These are phyloP conservation scores for Lucilia cuprina DNA, from an alignment of 1,140 invertebrate genomes.

Conservation along the genomic window DNA sequence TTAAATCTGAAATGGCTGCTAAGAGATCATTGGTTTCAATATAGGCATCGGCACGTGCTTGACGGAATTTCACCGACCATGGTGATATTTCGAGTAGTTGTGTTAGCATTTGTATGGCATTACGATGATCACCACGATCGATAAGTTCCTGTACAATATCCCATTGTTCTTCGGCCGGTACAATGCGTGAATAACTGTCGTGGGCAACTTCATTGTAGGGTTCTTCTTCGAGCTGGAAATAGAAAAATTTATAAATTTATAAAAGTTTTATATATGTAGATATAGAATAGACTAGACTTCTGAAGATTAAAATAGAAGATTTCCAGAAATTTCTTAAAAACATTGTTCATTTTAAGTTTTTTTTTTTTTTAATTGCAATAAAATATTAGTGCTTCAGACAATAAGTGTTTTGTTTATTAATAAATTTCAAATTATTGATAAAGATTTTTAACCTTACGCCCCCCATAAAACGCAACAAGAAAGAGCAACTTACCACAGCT, in stretches of 20 bases:
- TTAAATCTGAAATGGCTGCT: conserved; percentile 89
- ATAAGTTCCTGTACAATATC: conserved; percentile 73
- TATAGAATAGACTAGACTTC: too few relatives aligned
- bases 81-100: conserved; percentile 86
- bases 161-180: conserved; percentile 72
- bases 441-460: too few relatives aligned
- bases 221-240: conserved; percentile 64
- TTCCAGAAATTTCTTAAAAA: too few relatives aligned
- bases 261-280: too few relatives aligned
- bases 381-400: too few relatives aligned
- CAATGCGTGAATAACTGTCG: conserved; percentile 71
- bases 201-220: conserved; percentile 80
- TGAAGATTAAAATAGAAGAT: too few relatives aligned
- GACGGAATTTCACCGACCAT: conserved; percentile 84
- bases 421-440: too few relatives aligned
- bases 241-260: neutral
- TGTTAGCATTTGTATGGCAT: conserved; percentile 76
- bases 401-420: too few relatives aligned
- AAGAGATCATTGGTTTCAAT: conserved; percentile 79
- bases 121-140: conserved; percentile 71
- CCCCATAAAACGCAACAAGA: too few relatives aligned
- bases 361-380: too few relatives aligned
- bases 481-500: conserved; percentile 76
- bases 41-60: conserved; percentile 87
- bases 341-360: too few relatives aligned